phyloP scores from a whole-genome alignment of 2,113 vertebrate species.

The Apodemus speciosus region DNA sequence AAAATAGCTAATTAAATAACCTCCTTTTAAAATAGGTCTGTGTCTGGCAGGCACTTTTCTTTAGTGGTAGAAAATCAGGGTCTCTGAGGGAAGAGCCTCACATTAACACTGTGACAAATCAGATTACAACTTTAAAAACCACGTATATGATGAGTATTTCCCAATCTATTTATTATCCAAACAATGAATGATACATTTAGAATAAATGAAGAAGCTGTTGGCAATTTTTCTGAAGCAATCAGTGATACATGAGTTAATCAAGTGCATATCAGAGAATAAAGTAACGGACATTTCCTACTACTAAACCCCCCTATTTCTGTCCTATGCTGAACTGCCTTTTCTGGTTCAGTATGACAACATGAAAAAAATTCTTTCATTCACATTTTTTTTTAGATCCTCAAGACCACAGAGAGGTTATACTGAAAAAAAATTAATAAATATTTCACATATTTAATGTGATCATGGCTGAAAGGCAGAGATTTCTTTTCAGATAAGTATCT shows the following conservation, averaged over 20 bases:
- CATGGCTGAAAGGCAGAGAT: neutral
- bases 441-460: neutral
- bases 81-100: conserved; percentile 2
- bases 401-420: neutral
- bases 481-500: neutral
- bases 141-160: conserved; percentile 41
- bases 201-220: conserved; percentile 29
- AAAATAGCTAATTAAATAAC: conserved; percentile 76
- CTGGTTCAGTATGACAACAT: neutral
- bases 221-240: conserved; percentile 49
- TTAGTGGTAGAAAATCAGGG: conserved; percentile 10
- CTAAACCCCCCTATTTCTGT: neutral
- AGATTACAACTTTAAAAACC: conserved; percentile 17
- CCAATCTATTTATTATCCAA: conserved; percentile 47
- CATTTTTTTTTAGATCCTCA: neutral
- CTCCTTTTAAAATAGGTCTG: conserved; percentile 37
- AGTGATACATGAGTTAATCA: conserved; percentile 63
- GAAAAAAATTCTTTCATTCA: conserved; percentile 15
- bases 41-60: conserved; percentile 45
- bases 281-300: conserved; percentile 37
- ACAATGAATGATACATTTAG: conserved; percentile 58
- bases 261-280: conserved; percentile 47
- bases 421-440: neutral
- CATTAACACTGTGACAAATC: conserved; percentile 45
- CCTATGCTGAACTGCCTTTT: neutral